phyloP scores from a whole-genome alignment of 2,113 vertebrate genomes.

The Mastomys natalensis region DNA sequence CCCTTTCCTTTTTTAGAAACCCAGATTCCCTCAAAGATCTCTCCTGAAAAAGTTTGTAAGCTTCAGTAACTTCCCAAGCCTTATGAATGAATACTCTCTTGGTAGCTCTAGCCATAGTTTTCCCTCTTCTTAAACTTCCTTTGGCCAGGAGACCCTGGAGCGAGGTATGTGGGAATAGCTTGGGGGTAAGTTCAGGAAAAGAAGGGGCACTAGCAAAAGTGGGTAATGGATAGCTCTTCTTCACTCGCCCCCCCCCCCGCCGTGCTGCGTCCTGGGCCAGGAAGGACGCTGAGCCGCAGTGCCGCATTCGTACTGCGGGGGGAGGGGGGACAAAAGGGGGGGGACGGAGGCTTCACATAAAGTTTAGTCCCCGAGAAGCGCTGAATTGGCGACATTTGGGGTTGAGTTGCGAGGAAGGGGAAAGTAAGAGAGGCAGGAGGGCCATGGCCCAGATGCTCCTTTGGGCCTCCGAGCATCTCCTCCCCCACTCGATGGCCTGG shows the following conservation, averaged over 20 bases:
- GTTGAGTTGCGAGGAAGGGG: conserved; percentile 38
- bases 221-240: background rate
- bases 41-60: conserved; percentile 36
- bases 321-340: conserved; percentile 46
- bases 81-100: background rate
- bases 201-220: background rate
- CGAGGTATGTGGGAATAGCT: background rate
- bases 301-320: conserved; percentile 65
- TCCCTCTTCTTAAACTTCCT: conserved; percentile 42
- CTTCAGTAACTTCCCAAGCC: conserved; percentile 41
- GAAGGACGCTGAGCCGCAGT: conserved; percentile 79
- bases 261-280: conserved; percentile 54
- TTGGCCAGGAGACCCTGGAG: background rate
- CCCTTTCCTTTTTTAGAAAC: background rate
- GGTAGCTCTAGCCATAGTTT: background rate
- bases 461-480: background rate
- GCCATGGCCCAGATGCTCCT: conserved; percentile 43
- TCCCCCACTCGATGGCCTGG: background rate
- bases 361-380: conserved; percentile 70
- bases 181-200: background rate
- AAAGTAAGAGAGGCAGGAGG: conserved; percentile 21
- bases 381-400: conserved; percentile 70
- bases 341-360: conserved; percentile 53
- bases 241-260: conserved; percentile 30
- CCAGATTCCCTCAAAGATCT: background rate